Evolutionary conservation across 2,113 vertebrate genomes (phyloP), one percentile per base, ranked within the genome.

Genomic region (Syrmaticus mikado): DNA sequence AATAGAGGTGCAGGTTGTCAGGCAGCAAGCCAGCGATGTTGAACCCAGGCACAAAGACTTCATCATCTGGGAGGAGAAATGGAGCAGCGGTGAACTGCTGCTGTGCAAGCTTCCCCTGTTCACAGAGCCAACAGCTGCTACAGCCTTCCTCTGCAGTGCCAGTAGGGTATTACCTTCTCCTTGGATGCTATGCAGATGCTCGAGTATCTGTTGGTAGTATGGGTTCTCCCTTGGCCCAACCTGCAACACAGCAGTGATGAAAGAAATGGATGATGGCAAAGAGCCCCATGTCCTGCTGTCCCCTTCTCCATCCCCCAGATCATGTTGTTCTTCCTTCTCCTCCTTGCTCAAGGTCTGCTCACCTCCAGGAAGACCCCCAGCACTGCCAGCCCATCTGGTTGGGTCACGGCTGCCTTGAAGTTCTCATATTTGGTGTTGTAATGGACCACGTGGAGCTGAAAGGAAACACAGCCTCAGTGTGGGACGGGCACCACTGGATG

Each of bases 11-110:
- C 89, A 99, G 92, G 67, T 97, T 97, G 30, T 94, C 94, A 22
- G 98, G 98, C 55, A 99, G 95, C 73, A 99, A 97, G 20, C 97
- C 96, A 5, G 97, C 97, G 2, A 98, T 91, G 66, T 99, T 98
- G 92, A 99, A 98, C 40, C 98, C 98, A 0, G 97, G 91, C 82
- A 99, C 96, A 30, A 84, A 61, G 3, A 93, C 96, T 83, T 98
- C 94, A 17, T 98, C 79, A 2, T 94, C 98, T 99, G 92, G 60
- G 43, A 96, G 68, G 46, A 67, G 32, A 89, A 74, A 74, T 7
- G 66, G 17, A 55, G 22, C 2, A 5, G 24, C 19, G 62, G 30
- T 78, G 34, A 82, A 53, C 52, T 53, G 52, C 52, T 28, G 52
- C 52, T 53, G 52, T 53, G 52, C 52, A n/a, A 71, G 65, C 38